Evolutionary conservation across 2,797 vertebrate genomes (phyloP).

Genomic region (Anguilla pacifica): DNA sequence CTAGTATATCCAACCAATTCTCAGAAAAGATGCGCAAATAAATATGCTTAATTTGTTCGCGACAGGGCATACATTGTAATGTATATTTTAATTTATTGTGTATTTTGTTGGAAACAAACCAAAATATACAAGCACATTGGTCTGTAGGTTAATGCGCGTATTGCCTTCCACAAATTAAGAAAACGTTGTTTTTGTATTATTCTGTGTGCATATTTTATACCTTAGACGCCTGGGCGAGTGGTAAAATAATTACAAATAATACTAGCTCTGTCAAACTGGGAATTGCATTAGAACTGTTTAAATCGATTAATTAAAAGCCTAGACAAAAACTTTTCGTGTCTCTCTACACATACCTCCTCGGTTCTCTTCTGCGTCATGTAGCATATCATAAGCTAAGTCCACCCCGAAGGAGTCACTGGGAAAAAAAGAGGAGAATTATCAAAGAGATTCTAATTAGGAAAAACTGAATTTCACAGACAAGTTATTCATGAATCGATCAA

Average conservation of each 20-base stretch:
- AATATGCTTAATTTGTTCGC: background rate
- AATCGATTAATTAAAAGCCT: background rate
- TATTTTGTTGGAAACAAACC: background rate
- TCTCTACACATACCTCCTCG: background rate
- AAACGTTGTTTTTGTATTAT: background rate
- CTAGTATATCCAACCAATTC: background rate
- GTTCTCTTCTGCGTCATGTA: background rate
- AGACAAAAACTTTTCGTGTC: background rate
- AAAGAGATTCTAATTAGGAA: slow-evolving; percentile 60
- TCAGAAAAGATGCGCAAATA: background rate
- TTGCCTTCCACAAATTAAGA: background rate
- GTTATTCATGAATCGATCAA: slow-evolving; percentile 79
- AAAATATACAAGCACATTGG: background rate
- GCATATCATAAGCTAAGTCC: background rate
- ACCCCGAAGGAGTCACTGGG: background rate
- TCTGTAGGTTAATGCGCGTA: background rate
- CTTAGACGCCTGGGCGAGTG: background rate
- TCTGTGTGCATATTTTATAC: background rate
- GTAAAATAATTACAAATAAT: background rate
- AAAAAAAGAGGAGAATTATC: slow-evolving; percentile 67
- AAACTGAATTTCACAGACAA: slow-evolving; percentile 77
- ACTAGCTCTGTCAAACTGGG: too few species aligned
- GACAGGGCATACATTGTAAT: background rate
- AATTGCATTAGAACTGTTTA: too few species aligned
- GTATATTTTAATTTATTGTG: background rate